Evolutionary conservation across 2,888 invertebrate species (phyloP).

Genomic region (Tiliacea aurago): DNA sequence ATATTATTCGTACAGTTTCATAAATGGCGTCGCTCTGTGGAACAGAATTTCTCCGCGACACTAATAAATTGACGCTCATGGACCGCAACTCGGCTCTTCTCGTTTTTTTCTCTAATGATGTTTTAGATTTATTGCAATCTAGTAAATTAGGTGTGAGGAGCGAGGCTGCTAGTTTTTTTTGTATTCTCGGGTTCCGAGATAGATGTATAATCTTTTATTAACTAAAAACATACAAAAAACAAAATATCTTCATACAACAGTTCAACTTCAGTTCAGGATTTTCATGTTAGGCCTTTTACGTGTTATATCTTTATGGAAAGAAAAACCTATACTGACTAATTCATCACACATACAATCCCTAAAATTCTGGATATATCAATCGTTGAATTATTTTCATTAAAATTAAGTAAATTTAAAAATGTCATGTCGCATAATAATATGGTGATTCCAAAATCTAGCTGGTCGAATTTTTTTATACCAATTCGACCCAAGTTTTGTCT

Average conservation of each 20-base stretch:
- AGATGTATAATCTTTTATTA: background rate
- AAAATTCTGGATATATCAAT: background rate
- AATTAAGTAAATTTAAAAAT: too few relatives aligned
- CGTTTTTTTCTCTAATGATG: slow-evolving; percentile 75
- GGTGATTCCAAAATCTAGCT: background rate
- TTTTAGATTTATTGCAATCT: slow-evolving; percentile 75
- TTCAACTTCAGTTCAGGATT: too few relatives aligned
- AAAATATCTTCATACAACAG: too few relatives aligned
- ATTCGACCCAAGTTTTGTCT: background rate
- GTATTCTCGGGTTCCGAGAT: slow-evolving; percentile 31
- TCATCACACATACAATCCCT: too few relatives aligned
- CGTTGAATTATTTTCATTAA: background rate
- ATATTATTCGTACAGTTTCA: slow-evolving; percentile 33
- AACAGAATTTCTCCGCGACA: slow-evolving; percentile 67
- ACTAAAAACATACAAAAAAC: background rate
- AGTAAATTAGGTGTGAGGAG: slow-evolving; percentile 58
- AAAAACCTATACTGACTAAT: background rate
- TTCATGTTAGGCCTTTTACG: too few relatives aligned
- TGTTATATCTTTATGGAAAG: too few relatives aligned
- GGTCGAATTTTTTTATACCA: background rate
- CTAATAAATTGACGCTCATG: slow-evolving; percentile 73
- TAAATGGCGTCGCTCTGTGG: slow-evolving; percentile 47
- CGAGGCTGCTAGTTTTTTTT: slow-evolving; percentile 37
- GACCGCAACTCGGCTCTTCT: slow-evolving; percentile 64
- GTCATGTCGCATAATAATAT: background rate